phyloP scores from a whole-genome alignment of 2,888 invertebrate genomes.

The Cataglyphis albicans region DNA sequence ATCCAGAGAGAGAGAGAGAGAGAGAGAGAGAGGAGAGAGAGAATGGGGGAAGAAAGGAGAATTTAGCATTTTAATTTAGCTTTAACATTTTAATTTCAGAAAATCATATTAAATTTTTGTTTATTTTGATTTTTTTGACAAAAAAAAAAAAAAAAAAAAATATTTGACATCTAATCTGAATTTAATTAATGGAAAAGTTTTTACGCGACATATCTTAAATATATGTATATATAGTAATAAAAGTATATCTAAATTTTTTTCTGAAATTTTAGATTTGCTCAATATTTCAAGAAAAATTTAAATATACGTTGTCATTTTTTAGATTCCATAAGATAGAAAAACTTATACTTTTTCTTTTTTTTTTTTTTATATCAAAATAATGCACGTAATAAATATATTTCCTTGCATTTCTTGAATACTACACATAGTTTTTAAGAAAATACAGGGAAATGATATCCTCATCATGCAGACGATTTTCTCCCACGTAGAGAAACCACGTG shows the following conservation, averaged over 20 bases:
- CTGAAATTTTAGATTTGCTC: not conserved
- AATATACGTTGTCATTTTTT: not conserved
- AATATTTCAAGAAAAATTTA: not conserved
- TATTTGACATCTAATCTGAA: not conserved
- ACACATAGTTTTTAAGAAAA: not conserved
- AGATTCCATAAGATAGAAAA: not conserved
- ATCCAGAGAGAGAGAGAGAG: not conserved
- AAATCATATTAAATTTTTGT: not conserved
- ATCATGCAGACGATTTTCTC: slow-evolving; percentile 27
- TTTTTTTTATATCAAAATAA: not conserved
- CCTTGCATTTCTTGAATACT: not conserved
- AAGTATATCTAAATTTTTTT: not conserved
- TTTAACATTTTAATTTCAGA: not conserved
- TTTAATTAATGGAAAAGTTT: not conserved
- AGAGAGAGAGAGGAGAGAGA: not conserved
- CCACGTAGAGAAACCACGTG: slow-evolving; percentile 28
- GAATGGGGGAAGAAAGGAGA: not conserved
- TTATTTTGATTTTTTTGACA: not conserved
- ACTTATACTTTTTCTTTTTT: not conserved
- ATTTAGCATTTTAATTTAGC: too few relatives aligned
- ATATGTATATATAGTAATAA: not conserved
- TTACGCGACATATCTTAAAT: not conserved
- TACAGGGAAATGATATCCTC: slow-evolving; percentile 28
- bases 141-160: not conserved
- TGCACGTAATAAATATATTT: not conserved